These are phyloP conservation scores for Steinernema khuongi DNA, from an alignment of 1,140 invertebrate genomes.

Conservation along the genomic window DNA sequence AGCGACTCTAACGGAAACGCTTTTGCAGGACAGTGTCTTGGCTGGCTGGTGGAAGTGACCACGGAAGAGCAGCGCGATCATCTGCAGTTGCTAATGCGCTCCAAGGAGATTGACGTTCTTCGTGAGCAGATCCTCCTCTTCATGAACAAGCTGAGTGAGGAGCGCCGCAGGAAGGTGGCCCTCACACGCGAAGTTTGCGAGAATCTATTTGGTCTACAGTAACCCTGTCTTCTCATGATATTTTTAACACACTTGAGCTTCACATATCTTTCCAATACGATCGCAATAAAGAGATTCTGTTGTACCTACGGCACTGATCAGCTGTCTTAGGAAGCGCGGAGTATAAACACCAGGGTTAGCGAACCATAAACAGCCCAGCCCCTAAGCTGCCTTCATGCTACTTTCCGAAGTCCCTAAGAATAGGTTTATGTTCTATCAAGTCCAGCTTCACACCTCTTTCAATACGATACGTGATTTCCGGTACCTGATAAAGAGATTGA, in stretches of 20 bases:
- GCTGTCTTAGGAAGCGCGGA: too few species aligned
- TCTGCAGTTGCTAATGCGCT: slow-evolving; percentile 4
- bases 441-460: too few species aligned
- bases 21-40: not conserved
- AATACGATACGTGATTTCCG: too few species aligned
- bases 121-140: slow-evolving; percentile 5
- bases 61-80: not conserved
- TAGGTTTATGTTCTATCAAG: too few species aligned
- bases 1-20: not conserved
- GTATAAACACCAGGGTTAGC: too few species aligned
- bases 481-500: too few species aligned
- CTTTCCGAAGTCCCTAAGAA: too few species aligned
- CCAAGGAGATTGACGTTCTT: slow-evolving; percentile 2
- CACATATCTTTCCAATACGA: not conserved
- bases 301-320: too few species aligned
- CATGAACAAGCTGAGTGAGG: not conserved
- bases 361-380: too few species aligned
- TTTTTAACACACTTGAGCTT: not conserved
- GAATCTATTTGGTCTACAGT: slow-evolving; percentile 4
- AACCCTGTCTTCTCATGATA: not conserved
- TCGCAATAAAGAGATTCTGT: not conserved
- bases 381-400: too few species aligned
- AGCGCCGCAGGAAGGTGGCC: not conserved
- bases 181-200: slow-evolving; percentile 1
- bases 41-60: not conserved